phyloP scores from a whole-genome alignment of 2,797 vertebrate genomes.

The Eulemur rubriventer region DNA sequence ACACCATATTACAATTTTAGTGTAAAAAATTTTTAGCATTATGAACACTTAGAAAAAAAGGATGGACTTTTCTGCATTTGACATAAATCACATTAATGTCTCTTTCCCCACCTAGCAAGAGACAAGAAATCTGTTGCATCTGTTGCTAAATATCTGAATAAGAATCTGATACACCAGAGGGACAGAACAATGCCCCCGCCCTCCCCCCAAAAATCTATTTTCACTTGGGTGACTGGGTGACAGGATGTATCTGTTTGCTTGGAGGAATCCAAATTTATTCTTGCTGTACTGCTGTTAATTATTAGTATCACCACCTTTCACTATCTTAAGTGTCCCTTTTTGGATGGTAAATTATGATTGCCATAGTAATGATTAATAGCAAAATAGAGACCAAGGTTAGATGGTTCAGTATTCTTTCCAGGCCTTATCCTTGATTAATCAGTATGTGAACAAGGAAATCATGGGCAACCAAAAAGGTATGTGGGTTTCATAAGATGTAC shows the following conservation, averaged over 20 bases:
- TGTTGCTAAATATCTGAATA: neutral
- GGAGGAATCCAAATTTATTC: neutral
- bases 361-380: neutral
- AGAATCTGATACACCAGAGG: neutral
- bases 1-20: constrained; percentile 67
- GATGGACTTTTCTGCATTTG: constrained; percentile 31
- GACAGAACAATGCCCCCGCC: neutral
- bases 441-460: neutral
- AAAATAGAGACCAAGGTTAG: neutral
- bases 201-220: neutral
- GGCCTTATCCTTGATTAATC: neutral
- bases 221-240: neutral
- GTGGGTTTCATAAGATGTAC: neutral
- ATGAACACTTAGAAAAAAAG: constrained; percentile 15
- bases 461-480: neutral
- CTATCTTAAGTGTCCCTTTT: neutral
- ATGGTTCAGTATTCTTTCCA: neutral
- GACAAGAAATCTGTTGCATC: neutral
- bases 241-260: neutral
- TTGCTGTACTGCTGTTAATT: neutral
- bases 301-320: neutral
- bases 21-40: constrained; percentile 71
- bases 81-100: constrained; percentile 68
- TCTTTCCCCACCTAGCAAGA: neutral
- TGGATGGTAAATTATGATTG: neutral